Percentiles rank a stretch among this genome's conserved stretches.
phyloP scores from a whole-genome alignment of 2,888 invertebrate genomes.

The Phania funesta region DNA sequence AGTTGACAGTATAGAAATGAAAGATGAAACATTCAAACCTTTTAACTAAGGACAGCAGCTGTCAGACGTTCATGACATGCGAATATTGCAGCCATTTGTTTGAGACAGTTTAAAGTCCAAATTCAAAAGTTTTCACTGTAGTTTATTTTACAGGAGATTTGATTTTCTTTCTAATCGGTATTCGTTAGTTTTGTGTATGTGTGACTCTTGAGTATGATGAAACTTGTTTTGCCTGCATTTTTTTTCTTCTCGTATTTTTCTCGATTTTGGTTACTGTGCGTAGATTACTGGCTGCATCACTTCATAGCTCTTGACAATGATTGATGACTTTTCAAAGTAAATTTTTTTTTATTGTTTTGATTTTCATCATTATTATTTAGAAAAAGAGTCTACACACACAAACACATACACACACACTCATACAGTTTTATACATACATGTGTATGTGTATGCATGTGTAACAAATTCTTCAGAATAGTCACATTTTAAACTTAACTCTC shows the following conservation, averaged over 20 bases:
- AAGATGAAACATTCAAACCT: slow-evolving; percentile 25
- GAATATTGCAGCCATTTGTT: slow-evolving; percentile 12
- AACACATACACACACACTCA: background rate
- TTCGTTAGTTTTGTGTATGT: slow-evolving; percentile 4
- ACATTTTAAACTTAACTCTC: slow-evolving; percentile 25
- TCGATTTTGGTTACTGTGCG: slow-evolving; percentile 31
- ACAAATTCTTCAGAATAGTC: slow-evolving; percentile 37
- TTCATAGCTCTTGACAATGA: slow-evolving; percentile 65
- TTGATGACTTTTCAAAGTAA: slow-evolving; percentile 66
- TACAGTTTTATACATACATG: background rate
- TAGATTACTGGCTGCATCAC: slow-evolving; percentile 36
- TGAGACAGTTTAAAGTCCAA: slow-evolving; percentile 1
- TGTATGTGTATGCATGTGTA: slow-evolving; percentile 15
- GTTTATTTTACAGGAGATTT: background rate
- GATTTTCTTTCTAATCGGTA: slow-evolving; percentile 25
- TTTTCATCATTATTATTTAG: slow-evolving; percentile 20
- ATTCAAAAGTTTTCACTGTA: slow-evolving; percentile 11
- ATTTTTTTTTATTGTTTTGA: slow-evolving; percentile 38
- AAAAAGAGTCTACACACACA: background rate
- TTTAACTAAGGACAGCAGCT: slow-evolving; percentile 8
- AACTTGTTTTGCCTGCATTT: slow-evolving; percentile 37
- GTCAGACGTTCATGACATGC: slow-evolving; percentile 20
- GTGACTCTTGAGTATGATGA: slow-evolving; percentile 17
- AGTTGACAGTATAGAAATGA: slow-evolving; percentile 3
- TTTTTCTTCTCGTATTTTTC: background rate